Evolutionary conservation across 2,113 vertebrate species (phyloP), one percentile per base, ranked within the genome.

Genomic region (Terrapene triunguis): DNA sequence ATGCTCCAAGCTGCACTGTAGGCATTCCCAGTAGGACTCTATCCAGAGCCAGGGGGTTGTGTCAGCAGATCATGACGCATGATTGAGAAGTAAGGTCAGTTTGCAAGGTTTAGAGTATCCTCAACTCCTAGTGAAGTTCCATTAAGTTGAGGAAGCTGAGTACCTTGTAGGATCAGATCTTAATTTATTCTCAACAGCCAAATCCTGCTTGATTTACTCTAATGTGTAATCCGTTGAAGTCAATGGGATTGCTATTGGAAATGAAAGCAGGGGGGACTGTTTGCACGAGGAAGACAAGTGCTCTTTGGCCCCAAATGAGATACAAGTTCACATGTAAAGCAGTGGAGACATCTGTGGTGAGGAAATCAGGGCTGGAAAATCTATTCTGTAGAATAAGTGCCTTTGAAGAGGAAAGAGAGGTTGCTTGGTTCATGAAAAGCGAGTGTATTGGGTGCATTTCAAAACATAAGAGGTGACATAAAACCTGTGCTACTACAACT

Each of bases 391-490:
- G 42, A n/a, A 62, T 62, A 62, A 32, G 69, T 0, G 0, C 7
- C 22, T 78, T 74, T 74, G 10, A 76, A 88, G 5, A 76, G 57
- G 50, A 90, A 88, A 85, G 38, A 83, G 13, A 62, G 12, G 29
- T 32, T 32, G 59, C 59, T 62, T 62, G 29, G 59, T 32, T 29
- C 59, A 62, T 62, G 29, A 62, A 62, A 62, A 32, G 29, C 6
- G 29, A 32, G 59, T 32, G 27, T 62, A 14, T 10, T 32, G 11
- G 59, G 29, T 32, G 13, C 29, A 32, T 62, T 25, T 85, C 29
- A 72, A 53, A 4, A 2, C 9, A 9, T 82, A 50, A 87, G 83
- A 53, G 3, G 1, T 2, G 48, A 1, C 2, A 1, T n/a, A 76
- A 48, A 6, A 3, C 13, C 14, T 85, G 10, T 48, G 48, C 72